phyloP scores from a whole-genome alignment of 1,140 invertebrate species.

The Catajapyx aquilonaris region DNA sequence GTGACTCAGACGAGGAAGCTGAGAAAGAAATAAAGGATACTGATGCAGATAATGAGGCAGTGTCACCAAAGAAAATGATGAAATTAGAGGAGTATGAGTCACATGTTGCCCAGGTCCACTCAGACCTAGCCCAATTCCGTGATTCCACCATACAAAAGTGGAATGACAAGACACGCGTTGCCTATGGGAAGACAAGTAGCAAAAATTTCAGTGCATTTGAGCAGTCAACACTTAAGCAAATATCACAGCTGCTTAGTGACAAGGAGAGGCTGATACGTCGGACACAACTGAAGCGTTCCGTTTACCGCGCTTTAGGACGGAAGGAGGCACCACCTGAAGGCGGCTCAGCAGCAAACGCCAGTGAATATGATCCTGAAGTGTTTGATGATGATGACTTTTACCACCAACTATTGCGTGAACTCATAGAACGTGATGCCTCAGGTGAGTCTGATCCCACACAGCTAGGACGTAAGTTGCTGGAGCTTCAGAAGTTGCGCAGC shows the following conservation, averaged over 20 bases:
- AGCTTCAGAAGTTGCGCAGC: constrained; percentile 70
- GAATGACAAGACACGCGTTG: constrained; percentile 69
- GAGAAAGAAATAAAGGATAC: constrained; percentile 10
- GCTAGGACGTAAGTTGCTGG: constrained; percentile 58
- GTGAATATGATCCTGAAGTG: constrained; percentile 59
- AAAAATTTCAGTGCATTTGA: constrained; percentile 41
- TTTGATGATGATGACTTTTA: constrained; percentile 97
- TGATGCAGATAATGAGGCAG: constrained; percentile 15
- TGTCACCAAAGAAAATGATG: constrained; percentile 27
- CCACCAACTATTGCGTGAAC: constrained; percentile 70
- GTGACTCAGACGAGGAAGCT: constrained; percentile 23
- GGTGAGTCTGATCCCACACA: constrained; percentile 61
- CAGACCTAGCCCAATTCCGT: constrained; percentile 44
- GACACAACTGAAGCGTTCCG: constrained; percentile 57
- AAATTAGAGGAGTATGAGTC: constrained; percentile 39
- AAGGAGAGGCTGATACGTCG: constrained; percentile 48
- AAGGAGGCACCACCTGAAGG: constrained; percentile 11
- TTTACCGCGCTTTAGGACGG: constrained; percentile 49
- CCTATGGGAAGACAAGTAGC: constrained; percentile 31
- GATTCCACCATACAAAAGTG: constrained; percentile 68
- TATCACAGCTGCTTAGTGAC: constrained; percentile 62
- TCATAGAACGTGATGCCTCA: constrained; percentile 75
- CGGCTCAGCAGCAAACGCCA: constrained; percentile 14
- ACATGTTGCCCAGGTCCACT: constrained; percentile 35
- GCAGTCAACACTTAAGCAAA: constrained; percentile 60